Base-by-base conservation (phyloP, 2,113 vertebrate genomes). In the Scortum barcoo region DNA sequence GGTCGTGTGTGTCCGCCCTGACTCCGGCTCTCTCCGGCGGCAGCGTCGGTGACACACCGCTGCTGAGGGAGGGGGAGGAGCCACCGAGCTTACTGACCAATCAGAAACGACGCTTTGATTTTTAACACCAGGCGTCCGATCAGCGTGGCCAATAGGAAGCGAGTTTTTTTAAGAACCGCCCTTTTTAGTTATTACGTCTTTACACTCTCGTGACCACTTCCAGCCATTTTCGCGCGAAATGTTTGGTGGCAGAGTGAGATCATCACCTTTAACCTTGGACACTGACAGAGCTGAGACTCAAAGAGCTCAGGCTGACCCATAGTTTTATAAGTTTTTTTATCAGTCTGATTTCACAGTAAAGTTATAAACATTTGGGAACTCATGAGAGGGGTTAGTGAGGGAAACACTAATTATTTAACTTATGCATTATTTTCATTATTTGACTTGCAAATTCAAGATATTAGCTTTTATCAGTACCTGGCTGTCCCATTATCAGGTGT, bases 151-250 rank as follows among this genome's bases (percentile, higher is more conserved):
- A 95, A 93, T 94, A 60, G 78, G 1, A 81, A 71, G 2, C 6
- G 7, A 48, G 0, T 1, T 76, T 76, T 62, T 22, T 8, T 11
- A 19, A 88, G 20, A 46, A 14, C 89, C 77, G 30, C 83, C 92
- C 81, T 26, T 80, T 84, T 80, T 2, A 19, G 8, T 8, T 24
- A 24, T 80, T 50, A 78, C 92, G 74, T 86, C 86, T 89, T 58
- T 13, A 14, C 38, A 86, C 84, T 84, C 91, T 83, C 77, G 83
- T 91, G 84, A 89, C 88, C 70, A 78, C 77, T 84, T 86, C 85
- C 63, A 78, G 84, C 60, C 71, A 90, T 94, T 94, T 95, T 94
- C 91, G 93, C 95, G 95, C 90, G 93, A 94, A 95, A 95, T 88
- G 44, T 78, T 83, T 78, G 76, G 75, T 6, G 56, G 42, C 42